Percentiles rank a stretch among this genome's conserved stretches.
phyloP scores from a whole-genome alignment of 2,797 vertebrate species.

The Labeo calbasu region DNA sequence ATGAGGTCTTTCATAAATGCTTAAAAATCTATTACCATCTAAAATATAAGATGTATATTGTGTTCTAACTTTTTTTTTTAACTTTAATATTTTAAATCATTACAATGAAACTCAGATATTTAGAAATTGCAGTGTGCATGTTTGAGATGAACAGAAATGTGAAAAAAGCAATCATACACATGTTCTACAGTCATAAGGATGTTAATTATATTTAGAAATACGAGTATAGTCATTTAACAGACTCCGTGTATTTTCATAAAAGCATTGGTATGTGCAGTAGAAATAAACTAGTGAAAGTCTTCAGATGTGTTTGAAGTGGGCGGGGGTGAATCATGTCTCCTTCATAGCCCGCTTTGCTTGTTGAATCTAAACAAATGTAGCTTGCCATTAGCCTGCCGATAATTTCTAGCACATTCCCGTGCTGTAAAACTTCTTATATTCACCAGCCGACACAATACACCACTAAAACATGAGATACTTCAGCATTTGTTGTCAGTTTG shows the following conservation, averaged over 20 bases:
- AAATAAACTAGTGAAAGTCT: constrained; percentile 1
- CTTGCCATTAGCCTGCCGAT: background rate
- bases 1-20: no score
- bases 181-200: background rate
- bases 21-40: background rate
- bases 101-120: background rate
- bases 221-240: no score
- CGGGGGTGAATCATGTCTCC: constrained; percentile 60
- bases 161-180: background rate
- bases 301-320: constrained; percentile 50
- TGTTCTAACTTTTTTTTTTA: no score
- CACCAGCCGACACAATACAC: background rate
- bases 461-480: background rate
- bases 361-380: constrained; percentile 47
- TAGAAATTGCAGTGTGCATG: background rate
- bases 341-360: constrained; percentile 17
- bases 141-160: background rate
- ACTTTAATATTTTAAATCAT: background rate
- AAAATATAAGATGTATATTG: background rate
- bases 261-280: background rate
- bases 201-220: background rate
- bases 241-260: background rate
- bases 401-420: background rate
- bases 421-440: background rate
- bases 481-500: background rate